Conservation (phyloP, 2,888 invertebrate species). For the Drosophila suboccidentalis region DNA sequence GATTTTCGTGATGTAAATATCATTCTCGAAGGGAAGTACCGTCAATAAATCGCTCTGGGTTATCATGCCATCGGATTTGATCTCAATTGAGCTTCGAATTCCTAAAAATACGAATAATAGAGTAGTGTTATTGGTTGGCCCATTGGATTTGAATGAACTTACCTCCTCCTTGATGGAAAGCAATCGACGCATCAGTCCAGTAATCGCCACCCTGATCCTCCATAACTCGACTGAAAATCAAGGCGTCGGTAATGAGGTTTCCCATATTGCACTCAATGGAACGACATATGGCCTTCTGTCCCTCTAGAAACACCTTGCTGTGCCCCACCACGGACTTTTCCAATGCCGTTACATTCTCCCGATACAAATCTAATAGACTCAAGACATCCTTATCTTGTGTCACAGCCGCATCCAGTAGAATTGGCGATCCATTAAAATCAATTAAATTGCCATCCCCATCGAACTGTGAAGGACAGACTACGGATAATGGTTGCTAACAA, state of each 20-base stretch:
- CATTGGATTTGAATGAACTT: conserved; percentile 1
- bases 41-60: conserved; percentile 90
- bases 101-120: conserved; percentile 57
- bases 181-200: conserved; percentile 93
- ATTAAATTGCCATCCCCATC: conserved; percentile 90
- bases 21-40: conserved; percentile 92
- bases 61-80: conserved; percentile 87
- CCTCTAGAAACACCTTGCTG: conserved; percentile 90
- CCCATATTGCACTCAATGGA: conserved; percentile 93
- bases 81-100: conserved; percentile 90
- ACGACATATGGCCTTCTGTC: conserved; percentile 88
- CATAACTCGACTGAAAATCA: conserved; percentile 87
- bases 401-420: conserved; percentile 89
- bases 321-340: conserved; percentile 88
- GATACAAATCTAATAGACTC: conserved; percentile 88
- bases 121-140: no score
- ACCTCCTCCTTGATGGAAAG: conserved; percentile 91
- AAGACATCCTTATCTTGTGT: conserved; percentile 89
- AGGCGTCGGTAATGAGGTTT: conserved; percentile 92
- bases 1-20: conserved; percentile 88
- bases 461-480: conserved; percentile 86
- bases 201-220: conserved; percentile 83
- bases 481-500: neutral
- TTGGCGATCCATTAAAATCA: conserved; percentile 90
- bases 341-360: conserved; percentile 87